A percentile compares a stretch with the other conserved stretches of the same genome.
These are phyloP conservation scores for Drosophila glabriapex DNA, from an alignment of 2,888 invertebrate species.

Conservation along the genomic window DNA sequence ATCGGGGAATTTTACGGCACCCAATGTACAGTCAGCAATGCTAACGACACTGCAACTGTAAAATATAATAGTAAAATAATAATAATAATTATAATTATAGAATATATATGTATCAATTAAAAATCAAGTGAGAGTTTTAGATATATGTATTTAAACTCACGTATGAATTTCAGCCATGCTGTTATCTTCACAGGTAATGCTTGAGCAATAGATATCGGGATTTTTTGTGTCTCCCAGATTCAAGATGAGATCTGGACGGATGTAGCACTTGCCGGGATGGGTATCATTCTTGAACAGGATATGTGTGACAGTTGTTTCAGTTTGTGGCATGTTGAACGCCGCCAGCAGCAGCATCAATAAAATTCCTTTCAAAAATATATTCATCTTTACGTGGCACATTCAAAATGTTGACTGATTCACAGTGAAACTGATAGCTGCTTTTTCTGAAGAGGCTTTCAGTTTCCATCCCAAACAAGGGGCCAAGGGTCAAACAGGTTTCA, in stretches of 20 bases:
- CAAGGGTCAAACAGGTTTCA: constrained; percentile 25
- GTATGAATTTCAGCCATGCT: constrained; percentile 49
- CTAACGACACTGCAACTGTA: constrained; percentile 50
- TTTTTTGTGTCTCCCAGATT: constrained; percentile 33
- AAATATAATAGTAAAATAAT: neutral
- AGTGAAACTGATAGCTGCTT: constrained; percentile 9
- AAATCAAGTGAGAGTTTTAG: neutral
- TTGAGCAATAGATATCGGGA: constrained; percentile 46
- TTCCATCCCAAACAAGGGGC: neutral
- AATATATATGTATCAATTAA: neutral
- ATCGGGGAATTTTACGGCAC: constrained; percentile 35
- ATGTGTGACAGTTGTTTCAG: constrained; percentile 34
- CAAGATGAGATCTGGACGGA: constrained; percentile 44
- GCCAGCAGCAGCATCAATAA: constrained; percentile 10
- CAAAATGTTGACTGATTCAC: constrained; percentile 32
- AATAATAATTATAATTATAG: neutral
- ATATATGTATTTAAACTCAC: constrained; percentile 35
- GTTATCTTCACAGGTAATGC: constrained; percentile 44
- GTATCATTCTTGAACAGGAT: constrained; percentile 43
- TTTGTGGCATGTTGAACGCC: constrained; percentile 6
- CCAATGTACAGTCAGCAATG: constrained; percentile 38
- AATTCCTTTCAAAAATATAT: constrained; percentile 33
- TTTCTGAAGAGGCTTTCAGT: neutral
- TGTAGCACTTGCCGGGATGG: constrained; percentile 69
- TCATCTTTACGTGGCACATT: constrained; percentile 37